phyloP scores from a whole-genome alignment of 2,797 vertebrate species.

The Bradypodion ventrale region DNA sequence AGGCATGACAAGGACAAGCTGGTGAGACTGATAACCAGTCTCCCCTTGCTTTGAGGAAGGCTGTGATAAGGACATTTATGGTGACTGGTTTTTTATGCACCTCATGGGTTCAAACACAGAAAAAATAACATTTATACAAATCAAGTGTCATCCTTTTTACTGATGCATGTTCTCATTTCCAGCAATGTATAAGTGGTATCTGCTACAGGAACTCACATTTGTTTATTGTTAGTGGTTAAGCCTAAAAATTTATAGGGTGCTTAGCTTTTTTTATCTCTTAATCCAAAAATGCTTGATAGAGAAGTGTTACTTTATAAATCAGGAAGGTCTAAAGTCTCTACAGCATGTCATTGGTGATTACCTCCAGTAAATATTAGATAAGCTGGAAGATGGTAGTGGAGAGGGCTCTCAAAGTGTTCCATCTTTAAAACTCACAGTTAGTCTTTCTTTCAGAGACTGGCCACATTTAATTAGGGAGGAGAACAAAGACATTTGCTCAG shows the following conservation, averaged over 20 bases:
- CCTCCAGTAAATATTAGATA: slow-evolving; percentile 16
- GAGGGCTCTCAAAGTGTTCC: slow-evolving; percentile 3
- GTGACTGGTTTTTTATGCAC: neutral
- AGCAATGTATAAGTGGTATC: too few relatives aligned
- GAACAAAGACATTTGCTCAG: slow-evolving; percentile 37
- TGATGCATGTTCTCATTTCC: too few relatives aligned
- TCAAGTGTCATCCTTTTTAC: too few relatives aligned
- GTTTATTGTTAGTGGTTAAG: slow-evolving; percentile 43
- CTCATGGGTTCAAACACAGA: neutral
- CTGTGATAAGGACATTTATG: neutral
- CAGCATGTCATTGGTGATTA: slow-evolving; percentile 20
- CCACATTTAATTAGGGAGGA: slow-evolving; percentile 26
- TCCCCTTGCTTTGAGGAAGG: neutral
- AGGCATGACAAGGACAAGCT: neutral
- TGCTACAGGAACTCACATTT: neutral
- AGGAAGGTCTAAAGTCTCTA: neutral
- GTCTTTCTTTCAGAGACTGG: slow-evolving; percentile 28
- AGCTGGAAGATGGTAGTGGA: neutral
- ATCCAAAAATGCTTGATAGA: slow-evolving; percentile 40
- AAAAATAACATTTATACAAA: neutral
- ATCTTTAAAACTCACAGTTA: slow-evolving; percentile 42
- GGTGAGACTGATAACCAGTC: neutral
- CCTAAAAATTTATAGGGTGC: slow-evolving; percentile 44
- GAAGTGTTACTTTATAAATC: slow-evolving; percentile 24
- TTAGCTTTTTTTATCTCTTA: slow-evolving; percentile 57